Conservation (phyloP, 2,888 invertebrate genomes). For the Mayetiola destructor region DNA sequence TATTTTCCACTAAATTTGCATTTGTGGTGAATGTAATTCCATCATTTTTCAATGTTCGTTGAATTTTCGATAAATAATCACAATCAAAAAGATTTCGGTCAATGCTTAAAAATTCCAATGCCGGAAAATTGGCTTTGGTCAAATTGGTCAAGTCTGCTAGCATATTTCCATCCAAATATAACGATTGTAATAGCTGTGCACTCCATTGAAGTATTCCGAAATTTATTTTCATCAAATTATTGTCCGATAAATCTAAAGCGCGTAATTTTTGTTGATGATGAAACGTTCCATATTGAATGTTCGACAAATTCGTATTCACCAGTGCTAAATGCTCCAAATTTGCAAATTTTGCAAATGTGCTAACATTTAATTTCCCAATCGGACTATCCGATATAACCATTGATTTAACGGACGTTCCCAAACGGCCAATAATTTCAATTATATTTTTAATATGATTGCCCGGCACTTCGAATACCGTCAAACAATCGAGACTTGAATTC, state of each 20-base stretch:
- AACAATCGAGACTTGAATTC: too few relatives aligned
- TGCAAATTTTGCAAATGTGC: not conserved
- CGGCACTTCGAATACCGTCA: too few relatives aligned
- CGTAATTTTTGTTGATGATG: not conserved
- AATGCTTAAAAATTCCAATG: not conserved
- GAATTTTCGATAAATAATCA: conserved; percentile 28
- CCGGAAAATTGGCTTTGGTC: not conserved
- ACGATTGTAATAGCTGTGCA: not conserved
- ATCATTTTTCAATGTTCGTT: too few relatives aligned
- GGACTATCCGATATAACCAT: too few relatives aligned
- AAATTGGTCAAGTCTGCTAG: not conserved
- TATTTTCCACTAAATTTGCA: too few relatives aligned
- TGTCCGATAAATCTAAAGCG: not conserved
- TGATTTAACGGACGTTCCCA: too few relatives aligned
- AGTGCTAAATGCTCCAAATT: not conserved
- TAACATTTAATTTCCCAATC: not conserved
- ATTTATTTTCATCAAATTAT: not conserved
- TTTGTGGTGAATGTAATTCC: too few relatives aligned
- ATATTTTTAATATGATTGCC: too few relatives aligned
- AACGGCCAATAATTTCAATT: too few relatives aligned
- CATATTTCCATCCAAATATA: not conserved
- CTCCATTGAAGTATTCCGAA: not conserved
- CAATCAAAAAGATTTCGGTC: conserved; percentile 26
- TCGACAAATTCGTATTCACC: not conserved
- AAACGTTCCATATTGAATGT: conserved; percentile 1